These are phyloP conservation scores for Callopanchax toddi DNA, from an alignment of 2,113 vertebrate genomes.

Conservation along the genomic window DNA sequence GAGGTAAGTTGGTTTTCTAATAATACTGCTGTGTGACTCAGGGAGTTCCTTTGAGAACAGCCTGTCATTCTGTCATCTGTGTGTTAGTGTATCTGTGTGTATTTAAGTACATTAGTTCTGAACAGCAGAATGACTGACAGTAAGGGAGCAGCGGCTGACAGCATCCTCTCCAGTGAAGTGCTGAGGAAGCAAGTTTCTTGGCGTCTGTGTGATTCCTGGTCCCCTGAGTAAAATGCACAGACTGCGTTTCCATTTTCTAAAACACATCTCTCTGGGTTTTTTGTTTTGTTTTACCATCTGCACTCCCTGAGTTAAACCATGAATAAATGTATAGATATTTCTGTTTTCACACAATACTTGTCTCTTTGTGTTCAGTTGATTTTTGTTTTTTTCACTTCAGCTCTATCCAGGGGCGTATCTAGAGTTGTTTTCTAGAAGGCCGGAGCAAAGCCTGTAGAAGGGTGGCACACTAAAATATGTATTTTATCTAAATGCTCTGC, in stretches of 20 bases:
- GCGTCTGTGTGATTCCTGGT: not conserved
- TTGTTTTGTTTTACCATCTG: constrained; percentile 5
- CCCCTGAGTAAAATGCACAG: constrained; percentile 17
- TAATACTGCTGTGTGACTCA: not conserved
- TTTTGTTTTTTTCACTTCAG: not conserved
- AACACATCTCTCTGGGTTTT: constrained; percentile 8
- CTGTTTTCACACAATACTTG: constrained; percentile 10
- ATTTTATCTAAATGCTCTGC: no score
- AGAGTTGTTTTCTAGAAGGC: no score
- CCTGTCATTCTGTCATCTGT: not conserved
- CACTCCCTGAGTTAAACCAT: constrained; percentile 6
- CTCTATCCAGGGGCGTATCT: no score
- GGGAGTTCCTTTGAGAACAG: not conserved
- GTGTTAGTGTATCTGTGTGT: not conserved
- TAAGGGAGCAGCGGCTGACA: constrained; percentile 22
- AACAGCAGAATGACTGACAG: constrained; percentile 43
- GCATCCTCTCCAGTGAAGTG: constrained; percentile 21
- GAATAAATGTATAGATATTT: constrained; percentile 14
- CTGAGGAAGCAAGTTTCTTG: not conserved
- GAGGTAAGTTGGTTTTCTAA: not conserved
- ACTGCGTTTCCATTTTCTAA: constrained; percentile 34
- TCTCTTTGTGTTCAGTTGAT: not conserved
- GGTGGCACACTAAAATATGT: no score
- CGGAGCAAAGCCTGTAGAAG: no score
- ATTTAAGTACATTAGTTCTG: constrained; percentile 1